Evolutionary conservation across 2,888 invertebrate genomes (phyloP), one percentile per base, ranked within the genome.

Genomic region (Limnephilus rhombicus): DNA sequence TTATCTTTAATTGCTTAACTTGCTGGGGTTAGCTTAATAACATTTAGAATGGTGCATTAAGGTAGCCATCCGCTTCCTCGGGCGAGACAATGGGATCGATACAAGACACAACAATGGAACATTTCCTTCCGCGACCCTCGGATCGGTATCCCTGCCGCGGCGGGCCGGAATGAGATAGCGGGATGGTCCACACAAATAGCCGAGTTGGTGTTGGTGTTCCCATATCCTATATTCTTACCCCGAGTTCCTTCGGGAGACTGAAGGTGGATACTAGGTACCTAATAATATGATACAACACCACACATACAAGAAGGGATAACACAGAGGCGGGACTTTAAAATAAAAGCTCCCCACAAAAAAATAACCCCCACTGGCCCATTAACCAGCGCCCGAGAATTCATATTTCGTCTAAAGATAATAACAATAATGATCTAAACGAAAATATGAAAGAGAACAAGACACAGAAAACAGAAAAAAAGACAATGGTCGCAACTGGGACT

Each of bases 111-210:
- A 82, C 29, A 82, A 82, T 82, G 82, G 29, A 85, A 49, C 29
- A 86, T 41, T 45, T 86, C n/a, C 45, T 49, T 45, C 86, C 86
- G 86, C 86, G 86, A 9, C 45, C 29, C 86, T 37, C 86, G 86
- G 11, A 45, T 45, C 29, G 29, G 12, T 37, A n/a, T n/a, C 86
- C 49, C 86, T 41, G 86, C 49, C 45, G 37, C 86, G 86, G 45
- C 86, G 29, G 86, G 86, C 24, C n/a, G 45, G 86, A 86, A 86
- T 45, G 45, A 86, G 86, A 86, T 86, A 86, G 85, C 85, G 85
- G 85, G 85, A 41, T 41, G 31, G 37, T 45, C 5, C 49, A 86
- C 86, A 49, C 86, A 86, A 86, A 86, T 86, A 86, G 86, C 86
- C 86, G 45, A 29, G n/a, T 15, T 85, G n/a, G 86, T 41, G 41